A percentile compares a stretch with the other conserved stretches of the same genome.
Evolutionary conservation across 2,797 vertebrate species (phyloP).

Genomic region (Pachyuromys duprasi): DNA sequence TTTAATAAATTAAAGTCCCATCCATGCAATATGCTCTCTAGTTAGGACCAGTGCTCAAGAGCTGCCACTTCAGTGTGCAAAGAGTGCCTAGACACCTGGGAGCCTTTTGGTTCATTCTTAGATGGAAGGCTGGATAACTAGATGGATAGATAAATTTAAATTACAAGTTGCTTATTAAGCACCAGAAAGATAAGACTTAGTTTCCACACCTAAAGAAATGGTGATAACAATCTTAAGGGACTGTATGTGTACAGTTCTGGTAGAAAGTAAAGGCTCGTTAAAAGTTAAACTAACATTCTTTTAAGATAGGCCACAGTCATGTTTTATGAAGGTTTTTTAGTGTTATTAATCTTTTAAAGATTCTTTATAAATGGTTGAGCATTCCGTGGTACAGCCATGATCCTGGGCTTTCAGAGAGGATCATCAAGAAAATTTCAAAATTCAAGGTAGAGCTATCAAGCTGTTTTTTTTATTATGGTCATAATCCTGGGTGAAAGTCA

Average conservation of each 20-base stretch:
- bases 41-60: neutral
- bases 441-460: conserved; percentile 18
- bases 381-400: neutral
- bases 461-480: conserved; percentile 9
- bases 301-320: neutral
- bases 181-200: conserved; percentile 2
- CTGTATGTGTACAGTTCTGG: neutral
- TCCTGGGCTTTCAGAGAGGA: conserved; percentile 10
- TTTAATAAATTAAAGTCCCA: neutral
- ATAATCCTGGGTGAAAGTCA: neutral
- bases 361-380: neutral
- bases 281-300: conserved; percentile 20
- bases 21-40: neutral
- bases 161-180: neutral
- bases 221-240: neutral
- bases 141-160: neutral
- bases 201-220: conserved; percentile 12
- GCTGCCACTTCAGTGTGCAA: neutral
- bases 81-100: neutral
- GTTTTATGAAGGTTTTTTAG: conserved; percentile 40
- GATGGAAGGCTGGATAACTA: neutral
- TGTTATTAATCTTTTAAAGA: conserved; percentile 42
- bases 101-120: neutral
- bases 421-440: conserved; percentile 13
- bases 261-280: neutral